Evolutionary conservation across 2,888 invertebrate genomes (phyloP), one percentile per base, ranked within the genome.

Genomic region (Dendrolimus houi): DNA sequence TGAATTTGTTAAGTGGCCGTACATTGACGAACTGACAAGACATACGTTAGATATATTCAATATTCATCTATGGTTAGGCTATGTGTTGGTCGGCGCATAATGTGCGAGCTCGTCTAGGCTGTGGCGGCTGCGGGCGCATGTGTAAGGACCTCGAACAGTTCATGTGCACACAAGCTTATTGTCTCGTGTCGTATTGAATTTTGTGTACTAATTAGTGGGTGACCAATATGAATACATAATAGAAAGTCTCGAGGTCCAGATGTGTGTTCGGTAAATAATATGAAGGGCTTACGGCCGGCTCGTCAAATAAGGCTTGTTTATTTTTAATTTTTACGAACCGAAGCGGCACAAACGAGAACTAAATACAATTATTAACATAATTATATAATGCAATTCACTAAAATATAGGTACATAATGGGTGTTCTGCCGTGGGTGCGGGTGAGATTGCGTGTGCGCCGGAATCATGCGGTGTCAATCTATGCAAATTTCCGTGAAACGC

Each of bases 201-300:
- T 83, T 88, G 87, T 87, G 86, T 88, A 90, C 87, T 88, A 89
- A 89, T 90, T 89, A 89, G 89, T 88, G 82, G 82, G 85, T 85
- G 87, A 83, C 81, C 85, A 85, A 81, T 87, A 84, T 82, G 87
- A 87, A 88, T 87, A 87, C 84, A 77, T 87, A 85, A 87, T 86
- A 86, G 87, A 87, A 87, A 87, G 83, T 85, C 81, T 75, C 83
- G 78, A 76, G 82, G 81, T 80, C 81, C 84, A 87, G 81, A 82
- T 87, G 86, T 87, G 80, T 87, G 83, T 79, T 87, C 79, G 74
- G 84, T 82, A 87, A 89, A 89, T 81, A 89, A 79, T 79, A 79
- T 47, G 75, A 77, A 77, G 72, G 75, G 71, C 77, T 81, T 82
- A 81, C 78, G 72, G 75, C 74, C 74, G 77, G 75, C 74, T 85